Evolutionary conservation across 2,113 vertebrate species (phyloP).

Genomic region (Plectropomus leopardus): DNA sequence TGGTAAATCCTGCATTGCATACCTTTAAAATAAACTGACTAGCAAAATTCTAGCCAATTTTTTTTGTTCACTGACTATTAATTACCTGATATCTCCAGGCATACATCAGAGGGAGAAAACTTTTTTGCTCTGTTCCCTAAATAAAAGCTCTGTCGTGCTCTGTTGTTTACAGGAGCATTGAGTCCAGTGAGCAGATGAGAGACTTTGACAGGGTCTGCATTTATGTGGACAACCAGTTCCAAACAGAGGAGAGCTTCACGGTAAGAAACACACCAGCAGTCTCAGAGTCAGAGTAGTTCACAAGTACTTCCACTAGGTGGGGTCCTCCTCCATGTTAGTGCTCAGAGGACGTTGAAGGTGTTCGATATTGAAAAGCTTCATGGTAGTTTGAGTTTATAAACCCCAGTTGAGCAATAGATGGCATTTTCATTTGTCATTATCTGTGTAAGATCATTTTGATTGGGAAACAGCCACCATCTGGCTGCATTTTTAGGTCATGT

Average conservation of each 20-base stretch:
- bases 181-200: conserved; percentile 83
- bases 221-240: conserved; percentile 86
- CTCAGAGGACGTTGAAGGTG: not conserved
- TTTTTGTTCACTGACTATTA: not conserved
- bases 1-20: no score
- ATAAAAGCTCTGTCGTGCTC: not conserved
- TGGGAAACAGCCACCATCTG: no score
- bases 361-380: not conserved
- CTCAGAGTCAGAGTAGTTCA: conserved; percentile 21
- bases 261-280: conserved; percentile 71
- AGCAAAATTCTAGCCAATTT: not conserved
- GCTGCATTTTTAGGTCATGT: no score
- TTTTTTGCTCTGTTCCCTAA: not conserved
- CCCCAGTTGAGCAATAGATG: not conserved
- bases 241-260: conserved; percentile 82
- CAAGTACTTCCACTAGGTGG: conserved; percentile 74
- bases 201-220: conserved; percentile 83
- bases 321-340: conserved; percentile 57
- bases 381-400: not conserved
- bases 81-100: not conserved
- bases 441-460: not conserved
- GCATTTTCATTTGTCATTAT: not conserved
- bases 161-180: conserved; percentile 77
- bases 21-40: not conserved
- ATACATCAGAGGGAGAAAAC: not conserved